Evolutionary conservation across 1,140 invertebrate species (phyloP), one percentile per base, ranked within the genome.

Genomic region (Gonioctena quinquepunctata): DNA sequence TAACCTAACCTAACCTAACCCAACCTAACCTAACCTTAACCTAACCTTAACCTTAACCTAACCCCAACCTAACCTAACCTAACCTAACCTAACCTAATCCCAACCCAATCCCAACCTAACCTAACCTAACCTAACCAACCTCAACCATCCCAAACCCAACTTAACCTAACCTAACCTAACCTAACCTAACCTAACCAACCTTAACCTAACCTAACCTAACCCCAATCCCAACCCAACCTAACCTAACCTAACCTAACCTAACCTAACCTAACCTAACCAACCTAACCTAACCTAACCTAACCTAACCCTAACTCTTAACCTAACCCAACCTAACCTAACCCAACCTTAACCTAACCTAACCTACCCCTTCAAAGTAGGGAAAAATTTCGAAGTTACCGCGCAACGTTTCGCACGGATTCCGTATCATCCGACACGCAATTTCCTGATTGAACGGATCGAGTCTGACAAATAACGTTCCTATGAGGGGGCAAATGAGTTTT

Each of bases 181-280:
- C 25, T 11, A 61, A 7, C 57, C 26, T 8, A 28, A 8, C 21
- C n/a, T n/a, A n/a, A n/a, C n/a, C n/a, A n/a, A n/a, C n/a, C n/a
- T n/a, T n/a, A n/a, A n/a, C n/a, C n/a, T 61, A 61, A 25, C 26
- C 50, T 54, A 54, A 54, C 50, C 18, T 54, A n/a, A n/a, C n/a
- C n/a, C n/a, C n/a, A 54, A 54, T 19, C 50, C 50, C 18, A 54
- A 54, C 50, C 50, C 18, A 54, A 54, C 50, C 50, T 54, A 11
- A 11, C 50, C 50, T 54, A 54, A 54, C 50, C 50, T 54, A 54
- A 54, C 50, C 50, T 67, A 57, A 57, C n/a, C n/a, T n/a, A n/a
- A n/a, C n/a, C n/a, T n/a, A n/a, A n/a, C n/a, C n/a, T n/a, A n/a
- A n/a, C n/a, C n/a, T n/a, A n/a, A n/a, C n/a, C n/a, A n/a, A n/a